Conservation (phyloP, 2,888 invertebrate species). For the Pyrgus malvae region DNA sequence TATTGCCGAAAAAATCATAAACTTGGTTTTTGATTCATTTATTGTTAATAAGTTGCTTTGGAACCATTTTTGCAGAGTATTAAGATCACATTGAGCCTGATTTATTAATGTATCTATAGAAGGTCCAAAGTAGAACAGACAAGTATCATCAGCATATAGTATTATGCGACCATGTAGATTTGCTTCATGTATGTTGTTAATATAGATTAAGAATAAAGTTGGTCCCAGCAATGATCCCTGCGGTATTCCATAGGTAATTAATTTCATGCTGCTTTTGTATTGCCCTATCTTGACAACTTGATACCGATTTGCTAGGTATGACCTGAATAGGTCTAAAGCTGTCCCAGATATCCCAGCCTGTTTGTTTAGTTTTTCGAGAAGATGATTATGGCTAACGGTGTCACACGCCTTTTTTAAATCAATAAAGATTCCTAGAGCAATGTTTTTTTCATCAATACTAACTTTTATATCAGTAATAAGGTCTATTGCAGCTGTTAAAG, state of each 20-base stretch:
- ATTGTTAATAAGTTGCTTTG: neutral
- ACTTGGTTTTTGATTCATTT: slow-evolving; percentile 18
- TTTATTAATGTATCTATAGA: slow-evolving; percentile 1
- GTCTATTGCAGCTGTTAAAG: slow-evolving; percentile 12
- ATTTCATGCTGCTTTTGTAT: neutral
- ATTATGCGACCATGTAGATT: slow-evolving; percentile 5
- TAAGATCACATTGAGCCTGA: neutral
- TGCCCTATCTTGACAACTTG: slow-evolving; percentile 13
- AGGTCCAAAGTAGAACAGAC: slow-evolving; percentile 17
- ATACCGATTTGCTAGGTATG: slow-evolving; percentile 17
- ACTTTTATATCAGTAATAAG: slow-evolving; percentile 11
- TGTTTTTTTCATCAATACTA: slow-evolving; percentile 10
- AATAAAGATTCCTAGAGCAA: slow-evolving; percentile 23
- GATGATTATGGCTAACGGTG: neutral
- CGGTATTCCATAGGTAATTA: neutral
- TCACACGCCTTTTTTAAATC: slow-evolving; percentile 1
- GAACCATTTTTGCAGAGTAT: neutral
- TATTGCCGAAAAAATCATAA: slow-evolving; percentile 16
- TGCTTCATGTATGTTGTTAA: slow-evolving; percentile 5
- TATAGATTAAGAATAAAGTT: slow-evolving; percentile 4
- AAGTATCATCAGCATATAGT: slow-evolving; percentile 22
- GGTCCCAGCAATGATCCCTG: slow-evolving; percentile 1
- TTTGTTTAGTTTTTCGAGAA: neutral
- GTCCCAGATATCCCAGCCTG: neutral
- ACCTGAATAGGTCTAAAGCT: slow-evolving; percentile 14